Conservation (phyloP, 35 echinoderm and acorn worm genomes). For the Amphiura filiformis region DNA sequence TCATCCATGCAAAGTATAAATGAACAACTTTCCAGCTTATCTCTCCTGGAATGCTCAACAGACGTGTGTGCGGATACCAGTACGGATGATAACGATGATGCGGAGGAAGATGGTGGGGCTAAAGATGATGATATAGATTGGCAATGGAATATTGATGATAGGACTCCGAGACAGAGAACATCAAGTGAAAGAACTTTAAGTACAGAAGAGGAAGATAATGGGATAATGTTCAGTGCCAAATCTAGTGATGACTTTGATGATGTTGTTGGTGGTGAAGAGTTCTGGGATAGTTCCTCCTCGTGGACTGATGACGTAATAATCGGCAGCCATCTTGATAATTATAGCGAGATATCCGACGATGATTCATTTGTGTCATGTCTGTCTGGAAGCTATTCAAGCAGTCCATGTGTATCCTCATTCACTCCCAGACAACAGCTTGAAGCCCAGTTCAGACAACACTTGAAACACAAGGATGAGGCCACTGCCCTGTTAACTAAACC, state of each 20-base stretch:
- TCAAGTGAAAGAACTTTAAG: conserved; percentile 22
- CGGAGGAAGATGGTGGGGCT: not conserved
- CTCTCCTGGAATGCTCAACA: not conserved
- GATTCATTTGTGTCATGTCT: not conserved
- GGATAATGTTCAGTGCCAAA: conserved; percentile 70
- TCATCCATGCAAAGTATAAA: not conserved
- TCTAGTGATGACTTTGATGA: not conserved
- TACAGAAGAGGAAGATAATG: conserved; percentile 48
- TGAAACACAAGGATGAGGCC: not conserved
- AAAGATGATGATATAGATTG: conserved; percentile 13
- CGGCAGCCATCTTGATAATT: not conserved
- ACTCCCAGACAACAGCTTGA: not conserved
- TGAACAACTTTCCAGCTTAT: not conserved
- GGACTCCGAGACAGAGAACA: conserved; percentile 13
- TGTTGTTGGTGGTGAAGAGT: not conserved
- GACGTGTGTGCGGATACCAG: not conserved
- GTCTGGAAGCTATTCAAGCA: not conserved
- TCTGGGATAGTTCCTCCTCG: not conserved
- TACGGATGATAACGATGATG: not conserved
- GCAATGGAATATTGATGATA: not conserved
- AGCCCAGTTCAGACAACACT: not conserved
- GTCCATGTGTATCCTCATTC: not conserved
- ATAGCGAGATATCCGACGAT: not conserved
- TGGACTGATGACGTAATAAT: not conserved
- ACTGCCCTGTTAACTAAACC: no score